A percentile compares a stretch with the other conserved stretches of the same genome.
phyloP scores from a whole-genome alignment of 2,113 vertebrate genomes.

The Sylvietta virens region DNA sequence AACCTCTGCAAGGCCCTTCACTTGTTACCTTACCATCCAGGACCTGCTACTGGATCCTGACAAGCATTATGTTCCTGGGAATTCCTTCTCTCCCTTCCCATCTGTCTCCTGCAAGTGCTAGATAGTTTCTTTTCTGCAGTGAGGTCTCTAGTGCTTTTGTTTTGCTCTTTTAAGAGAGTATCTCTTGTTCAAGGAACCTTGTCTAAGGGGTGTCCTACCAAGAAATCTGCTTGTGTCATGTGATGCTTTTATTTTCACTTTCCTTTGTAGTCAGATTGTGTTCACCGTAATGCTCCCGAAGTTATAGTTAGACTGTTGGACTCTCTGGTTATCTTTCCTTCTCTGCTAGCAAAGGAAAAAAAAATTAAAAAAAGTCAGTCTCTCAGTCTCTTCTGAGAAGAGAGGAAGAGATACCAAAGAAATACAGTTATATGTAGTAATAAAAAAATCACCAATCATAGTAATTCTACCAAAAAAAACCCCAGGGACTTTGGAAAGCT shows the following conservation, averaged over 20 bases:
- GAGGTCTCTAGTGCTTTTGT: not conserved
- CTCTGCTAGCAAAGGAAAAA: not conserved
- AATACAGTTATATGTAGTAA: not conserved
- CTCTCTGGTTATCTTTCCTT: not conserved
- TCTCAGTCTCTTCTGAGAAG: not conserved
- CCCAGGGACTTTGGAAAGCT: not conserved
- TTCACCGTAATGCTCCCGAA: not conserved
- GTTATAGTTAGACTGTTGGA: not conserved
- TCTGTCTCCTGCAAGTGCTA: not conserved
- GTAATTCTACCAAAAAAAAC: not conserved
- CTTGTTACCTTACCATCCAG: not conserved
- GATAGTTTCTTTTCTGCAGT: not conserved
- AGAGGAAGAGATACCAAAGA: not conserved
- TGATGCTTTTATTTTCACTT: not conserved
- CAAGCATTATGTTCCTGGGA: not conserved
- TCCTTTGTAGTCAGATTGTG: not conserved
- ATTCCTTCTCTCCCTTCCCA: not conserved
- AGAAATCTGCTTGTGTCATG: not conserved
- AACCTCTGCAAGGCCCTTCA: not conserved
- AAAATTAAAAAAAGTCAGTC: accelerated
- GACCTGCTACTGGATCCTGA: not conserved
- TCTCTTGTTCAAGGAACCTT: not conserved
- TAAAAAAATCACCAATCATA: not conserved
- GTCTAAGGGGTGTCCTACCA: not conserved
- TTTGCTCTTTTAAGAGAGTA: not conserved